Evolutionary conservation across 2,797 vertebrate genomes (phyloP).

Genomic region (Yasuhikotakia modesta): DNA sequence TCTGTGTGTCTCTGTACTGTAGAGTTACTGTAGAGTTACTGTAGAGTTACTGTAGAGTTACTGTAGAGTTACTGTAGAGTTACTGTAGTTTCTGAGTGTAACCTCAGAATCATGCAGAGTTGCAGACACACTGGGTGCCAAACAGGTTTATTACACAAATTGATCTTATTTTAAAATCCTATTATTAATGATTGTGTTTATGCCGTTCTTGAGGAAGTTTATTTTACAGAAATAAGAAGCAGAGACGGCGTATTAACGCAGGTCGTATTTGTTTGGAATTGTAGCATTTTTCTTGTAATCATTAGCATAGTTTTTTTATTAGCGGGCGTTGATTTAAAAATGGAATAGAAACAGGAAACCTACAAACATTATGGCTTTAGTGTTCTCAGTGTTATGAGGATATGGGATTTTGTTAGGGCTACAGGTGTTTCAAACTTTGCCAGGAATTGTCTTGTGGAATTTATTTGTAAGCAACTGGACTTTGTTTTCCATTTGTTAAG

Average conservation of each 20-base stretch:
- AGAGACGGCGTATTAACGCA: not conserved
- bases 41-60: too few relatives aligned
- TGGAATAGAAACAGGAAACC: conserved; percentile 28
- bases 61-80: too few relatives aligned
- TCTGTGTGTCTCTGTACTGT: too few relatives aligned
- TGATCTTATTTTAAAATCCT: not conserved
- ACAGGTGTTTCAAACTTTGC: conserved; percentile 21
- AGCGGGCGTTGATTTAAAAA: not conserved
- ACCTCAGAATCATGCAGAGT: conserved; percentile 20
- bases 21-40: too few relatives aligned
- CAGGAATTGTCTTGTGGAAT: conserved; percentile 34
- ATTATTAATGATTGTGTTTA: not conserved
- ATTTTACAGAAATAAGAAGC: not conserved
- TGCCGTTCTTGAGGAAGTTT: not conserved
- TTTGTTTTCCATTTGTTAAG: conserved; percentile 1
- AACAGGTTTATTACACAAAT: not conserved
- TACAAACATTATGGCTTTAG: not conserved
- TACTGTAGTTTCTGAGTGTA: not conserved
- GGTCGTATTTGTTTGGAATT: not conserved
- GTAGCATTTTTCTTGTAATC: not conserved
- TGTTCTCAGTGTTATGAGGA: not conserved
- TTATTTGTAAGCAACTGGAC: conserved; percentile 3
- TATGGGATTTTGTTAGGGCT: conserved; percentile 21
- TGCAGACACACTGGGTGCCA: not conserved
- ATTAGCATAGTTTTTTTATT: conserved; percentile 8